Base-by-base conservation (phyloP, 2,797 vertebrate species). In the Benthosema pterotum region DNA sequence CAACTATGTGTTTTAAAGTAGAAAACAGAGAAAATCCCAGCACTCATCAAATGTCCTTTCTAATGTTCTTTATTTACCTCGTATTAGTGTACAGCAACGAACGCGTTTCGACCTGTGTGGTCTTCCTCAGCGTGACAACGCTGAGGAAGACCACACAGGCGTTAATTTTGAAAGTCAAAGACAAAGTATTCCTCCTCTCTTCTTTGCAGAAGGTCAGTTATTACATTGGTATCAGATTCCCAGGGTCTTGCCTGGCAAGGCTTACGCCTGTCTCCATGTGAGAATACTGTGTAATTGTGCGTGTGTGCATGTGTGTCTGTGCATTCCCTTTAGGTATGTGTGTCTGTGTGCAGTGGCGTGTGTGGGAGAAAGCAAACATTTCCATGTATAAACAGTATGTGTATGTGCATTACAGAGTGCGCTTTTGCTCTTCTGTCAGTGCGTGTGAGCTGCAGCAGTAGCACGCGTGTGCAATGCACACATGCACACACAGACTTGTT, bases 271-370 rank as follows among this genome's bases (percentile, higher is more conserved):
- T 60, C 54, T 61, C n/a, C n/a, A 80, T 60, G 45, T 2, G 2
- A 66, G 59, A 57, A 58, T 15, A n/a, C 56, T 42, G 52, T 5
- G 65, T 65, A 42, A 64, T 68, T 49, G 49, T 65, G 28, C 46
- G 28, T 64, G 42, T 51, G 46, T 52, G 15, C 4, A 42, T 13
- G 12, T 69, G 53, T 45, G 17, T 9, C 43, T n/a, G 22, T 13
- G 52, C 6, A n/a, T 19, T 11, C 28, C 6, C 28, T 32, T 32
- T 59, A 19, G 15, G 57, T 25, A 13, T 28, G 43, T 46, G 43
- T 19, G 49, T 11, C 2, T 51, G 49, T 22, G 11, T 8, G 17
- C 17, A 19, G 11, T 4, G 28, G 52, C 32, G 13, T 32, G 19
- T 50, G 19, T 25, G 9, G 22, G 19, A 14, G 19, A 25, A 6